Conservation (phyloP, 53 echinoderm and acorn worm species). For the Zoroaster sp. region DNA sequence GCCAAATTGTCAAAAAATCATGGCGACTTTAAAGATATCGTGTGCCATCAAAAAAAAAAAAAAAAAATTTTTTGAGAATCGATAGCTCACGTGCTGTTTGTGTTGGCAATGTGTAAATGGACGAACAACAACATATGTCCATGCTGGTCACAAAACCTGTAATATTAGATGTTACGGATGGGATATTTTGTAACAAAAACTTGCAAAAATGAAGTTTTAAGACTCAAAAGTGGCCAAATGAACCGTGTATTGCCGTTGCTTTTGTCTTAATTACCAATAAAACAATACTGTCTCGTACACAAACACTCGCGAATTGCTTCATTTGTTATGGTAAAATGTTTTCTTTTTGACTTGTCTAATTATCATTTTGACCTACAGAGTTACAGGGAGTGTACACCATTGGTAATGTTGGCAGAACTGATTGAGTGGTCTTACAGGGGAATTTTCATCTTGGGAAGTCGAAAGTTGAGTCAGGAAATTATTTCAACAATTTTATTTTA, state of each 20-base stretch:
- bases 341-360: not conserved
- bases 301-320: not conserved
- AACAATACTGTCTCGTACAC: constrained; percentile 59
- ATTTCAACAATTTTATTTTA: too few species aligned
- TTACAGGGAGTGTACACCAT: too few species aligned
- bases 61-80: not conserved
- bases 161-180: not conserved
- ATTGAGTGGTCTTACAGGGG: constrained; percentile 78
- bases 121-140: not conserved
- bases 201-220: not conserved
- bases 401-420: too few species aligned
- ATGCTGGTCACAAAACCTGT: not conserved
- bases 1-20: not conserved
- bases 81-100: constrained; percentile 26
- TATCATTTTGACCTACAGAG: too few species aligned
- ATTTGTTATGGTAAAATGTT: not conserved
- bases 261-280: constrained; percentile 61
- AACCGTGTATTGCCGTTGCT: constrained; percentile 39
- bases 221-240: constrained; percentile 11
- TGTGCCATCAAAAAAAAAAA: not conserved
- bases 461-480: too few species aligned
- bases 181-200: not conserved
- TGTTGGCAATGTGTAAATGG: constrained; percentile 14
- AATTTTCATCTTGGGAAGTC: constrained; percentile 65
- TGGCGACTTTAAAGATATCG: constrained; percentile 2